Evolutionary conservation across 1,140 invertebrate genomes (phyloP), one percentile per base, ranked within the genome.

Genomic region (Dreissena polymorpha): DNA sequence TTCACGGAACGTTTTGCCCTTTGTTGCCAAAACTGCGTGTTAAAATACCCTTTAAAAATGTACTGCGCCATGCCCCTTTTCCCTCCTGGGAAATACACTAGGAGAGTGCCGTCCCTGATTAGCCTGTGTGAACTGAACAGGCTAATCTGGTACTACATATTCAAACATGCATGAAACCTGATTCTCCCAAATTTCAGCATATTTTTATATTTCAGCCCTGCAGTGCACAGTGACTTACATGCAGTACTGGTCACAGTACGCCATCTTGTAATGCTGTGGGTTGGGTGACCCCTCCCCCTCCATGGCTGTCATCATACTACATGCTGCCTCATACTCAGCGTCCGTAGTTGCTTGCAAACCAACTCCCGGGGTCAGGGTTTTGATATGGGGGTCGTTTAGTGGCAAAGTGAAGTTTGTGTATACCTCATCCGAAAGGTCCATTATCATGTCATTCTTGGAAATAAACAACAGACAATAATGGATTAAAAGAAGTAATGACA

Each of bases 291-390:
- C 81, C 27, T 83, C 81, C 8, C 64, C 67, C 55, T 83, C 81
- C 81, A 76, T 83, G 3, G 81, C 39, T 64, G 70, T 49, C 50
- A 74, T 23, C 79, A 82, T 76, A 29, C 23, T 76, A 29, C 81
- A 83, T 29, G 81, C 81, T 53, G 73, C 81, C 65, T 83, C 81
- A 53, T 83, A 76, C 50, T 82, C 79, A 0, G 79, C 79, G 67
- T 82, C 79, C 39, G 79, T 82, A 23, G 53, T 55, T 27, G 60
- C 29, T 29, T 82, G 53, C 10, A 60, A 8, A 23, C 2, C 2
- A 12, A 23, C 57, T 12, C 57, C 57, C 6, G 3, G 57, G 70
- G 21, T 29, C 18, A 21, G 67, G 3, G 67, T 5, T 3, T 16
- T 18, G 70, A 3, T 29, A 25, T 68, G 67, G 25, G 67, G 29